A percentile compares a stretch with the other conserved stretches of the same genome.
Conservation (phyloP, 2,888 invertebrate genomes). For the Metallyticus violacea region DNA sequence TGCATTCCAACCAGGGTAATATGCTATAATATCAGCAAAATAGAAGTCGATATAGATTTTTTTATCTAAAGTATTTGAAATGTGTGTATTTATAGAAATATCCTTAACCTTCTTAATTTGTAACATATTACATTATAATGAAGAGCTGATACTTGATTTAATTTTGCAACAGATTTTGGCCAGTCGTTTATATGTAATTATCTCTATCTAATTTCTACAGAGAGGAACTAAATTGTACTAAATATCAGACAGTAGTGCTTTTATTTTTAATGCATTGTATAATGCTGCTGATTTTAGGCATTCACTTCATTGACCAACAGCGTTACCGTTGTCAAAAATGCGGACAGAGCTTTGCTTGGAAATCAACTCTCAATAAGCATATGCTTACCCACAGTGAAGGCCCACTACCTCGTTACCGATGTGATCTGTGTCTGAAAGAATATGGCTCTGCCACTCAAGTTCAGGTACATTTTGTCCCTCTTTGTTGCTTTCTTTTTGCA, state of each 20-base stretch:
- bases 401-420: slow-evolving; percentile 41
- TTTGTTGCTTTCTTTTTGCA: neutral
- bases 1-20: too few relatives aligned
- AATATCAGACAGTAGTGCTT: neutral
- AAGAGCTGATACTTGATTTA: too few relatives aligned
- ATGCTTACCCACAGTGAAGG: slow-evolving; percentile 41
- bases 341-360: slow-evolving; percentile 45
- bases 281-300: slow-evolving; percentile 36
- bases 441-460: slow-evolving; percentile 43
- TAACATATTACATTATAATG: neutral
- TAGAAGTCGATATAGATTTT: too few relatives aligned
- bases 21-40: too few relatives aligned
- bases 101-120: too few relatives aligned
- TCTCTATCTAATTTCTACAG: too few relatives aligned
- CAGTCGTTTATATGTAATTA: too few relatives aligned
- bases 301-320: slow-evolving; percentile 44
- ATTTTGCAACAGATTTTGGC: too few relatives aligned
- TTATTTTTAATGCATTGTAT: neutral
- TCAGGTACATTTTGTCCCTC: slow-evolving; percentile 42
- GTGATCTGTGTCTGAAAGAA: slow-evolving; percentile 43
- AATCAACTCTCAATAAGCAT: slow-evolving; percentile 46
- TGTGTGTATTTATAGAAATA: too few relatives aligned
- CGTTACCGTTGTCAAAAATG: slow-evolving; percentile 44
- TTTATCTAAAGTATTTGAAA: too few relatives aligned
- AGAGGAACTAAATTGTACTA: too few relatives aligned